Evolutionary conservation across 2,797 vertebrate species (phyloP).

Genomic region (Nothura maculosa): DNA sequence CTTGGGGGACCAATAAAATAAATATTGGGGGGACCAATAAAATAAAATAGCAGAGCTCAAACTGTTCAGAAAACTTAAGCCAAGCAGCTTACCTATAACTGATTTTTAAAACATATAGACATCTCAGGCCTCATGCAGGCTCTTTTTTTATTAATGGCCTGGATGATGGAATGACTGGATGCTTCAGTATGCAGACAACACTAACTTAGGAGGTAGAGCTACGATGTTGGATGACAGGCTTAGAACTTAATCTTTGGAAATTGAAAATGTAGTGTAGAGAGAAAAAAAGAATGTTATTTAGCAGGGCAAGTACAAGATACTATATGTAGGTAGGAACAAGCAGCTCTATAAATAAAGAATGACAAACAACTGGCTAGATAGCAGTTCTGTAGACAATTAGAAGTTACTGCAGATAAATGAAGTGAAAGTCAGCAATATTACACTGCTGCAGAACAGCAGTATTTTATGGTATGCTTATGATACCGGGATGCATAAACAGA

Average conservation of each 20-base stretch:
- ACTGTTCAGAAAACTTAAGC: background rate
- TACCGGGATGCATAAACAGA: background rate
- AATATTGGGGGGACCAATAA: too few relatives aligned
- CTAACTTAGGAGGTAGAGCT: background rate
- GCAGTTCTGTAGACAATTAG: background rate
- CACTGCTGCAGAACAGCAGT: background rate
- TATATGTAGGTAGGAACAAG: background rate
- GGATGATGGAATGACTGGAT: background rate
- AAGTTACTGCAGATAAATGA: rapidly evolving
- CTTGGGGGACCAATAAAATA: too few relatives aligned
- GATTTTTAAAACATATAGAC: background rate
- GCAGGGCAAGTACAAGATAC: background rate
- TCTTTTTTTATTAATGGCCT: background rate
- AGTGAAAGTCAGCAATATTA: rapidly evolving
- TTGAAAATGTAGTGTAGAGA: background rate
- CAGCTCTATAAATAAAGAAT: background rate
- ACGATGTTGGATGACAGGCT: background rate
- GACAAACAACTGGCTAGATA: background rate
- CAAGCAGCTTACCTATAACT: background rate
- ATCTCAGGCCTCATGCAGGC: background rate
- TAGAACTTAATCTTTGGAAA: background rate
- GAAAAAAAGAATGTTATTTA: background rate
- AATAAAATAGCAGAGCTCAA: too few relatives aligned
- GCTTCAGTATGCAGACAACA: background rate
- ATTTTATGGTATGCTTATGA: too few relatives aligned